Base-by-base conservation (phyloP, 2,888 invertebrate species). In the Gerris lacustris region DNA sequence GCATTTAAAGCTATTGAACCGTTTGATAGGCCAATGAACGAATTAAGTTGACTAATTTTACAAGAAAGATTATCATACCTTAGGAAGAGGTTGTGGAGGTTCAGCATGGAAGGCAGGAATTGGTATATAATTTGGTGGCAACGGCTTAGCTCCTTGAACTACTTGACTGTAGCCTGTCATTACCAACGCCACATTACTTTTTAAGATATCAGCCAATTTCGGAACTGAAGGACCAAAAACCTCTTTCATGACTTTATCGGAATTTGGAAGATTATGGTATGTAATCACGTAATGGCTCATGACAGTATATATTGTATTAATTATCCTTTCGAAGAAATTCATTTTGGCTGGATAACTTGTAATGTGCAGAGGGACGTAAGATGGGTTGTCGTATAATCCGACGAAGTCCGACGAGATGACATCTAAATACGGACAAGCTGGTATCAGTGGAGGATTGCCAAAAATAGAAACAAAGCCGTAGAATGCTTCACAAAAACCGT, bases 351-450 rank as follows among this genome's bases (percentile, higher is more conserved):
- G 9, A 31, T 2, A 64, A 18, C 7, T n/a, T 7, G 7, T 64
- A n/a, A 64, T 9, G 9, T 64, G 17, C 7, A 31, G 9, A 7
- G 64, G 64, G 2, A 6, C 18, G 17, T 64, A 64, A n/a, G 64
- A 64, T 64, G 64, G 64, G 18, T 64, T 64, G n/a, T 64, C 64
- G 17, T n/a, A 64, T 5, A 18, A 31, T 11, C 64, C 64, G 17
- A 64, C 64, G 2, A 11, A 18, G 18, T n/a, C 64, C 7, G 64
- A 18, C 31, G 64, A 9, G 7, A 31, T 31, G 9, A 31, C 18
- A n/a, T 64, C 64, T n/a, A 31, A 64, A 64, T 64, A 64, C 17
- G 64, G 64, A 64, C 15, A n/a, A 31, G 64, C 64, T 5, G 31
- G 18, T 1, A 64, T 64, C 17, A 64, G 18, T 9, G 64, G 64